A percentile compares a stretch with the other conserved stretches of the same genome.
phyloP scores from a whole-genome alignment of 1,140 invertebrate genomes.

The Polyergus mexicanus region DNA sequence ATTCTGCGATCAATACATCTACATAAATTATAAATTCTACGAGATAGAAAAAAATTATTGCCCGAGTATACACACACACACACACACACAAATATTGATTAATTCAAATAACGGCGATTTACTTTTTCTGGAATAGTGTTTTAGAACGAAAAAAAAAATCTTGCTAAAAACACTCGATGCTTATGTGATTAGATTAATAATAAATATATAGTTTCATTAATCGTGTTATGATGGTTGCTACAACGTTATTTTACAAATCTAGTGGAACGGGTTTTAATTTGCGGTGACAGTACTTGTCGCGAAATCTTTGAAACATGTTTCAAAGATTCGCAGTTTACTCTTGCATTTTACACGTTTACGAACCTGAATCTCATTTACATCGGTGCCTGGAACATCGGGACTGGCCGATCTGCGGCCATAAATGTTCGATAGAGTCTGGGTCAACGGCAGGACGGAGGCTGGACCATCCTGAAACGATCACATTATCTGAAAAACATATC shows the following conservation, averaged over 20 bases:
- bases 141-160: neutral
- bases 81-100: neutral
- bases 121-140: neutral
- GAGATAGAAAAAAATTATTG: neutral
- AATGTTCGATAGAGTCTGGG: slow-evolving; percentile 84
- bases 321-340: slow-evolving; percentile 11
- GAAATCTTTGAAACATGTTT: neutral
- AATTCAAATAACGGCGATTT: neutral
- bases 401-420: slow-evolving; percentile 83
- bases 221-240: neutral
- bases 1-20: neutral
- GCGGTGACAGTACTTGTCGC: neutral
- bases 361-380: slow-evolving; percentile 82
- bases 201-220: neutral
- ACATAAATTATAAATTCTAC: neutral
- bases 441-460: slow-evolving; percentile 80
- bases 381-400: slow-evolving; percentile 79
- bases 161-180: neutral
- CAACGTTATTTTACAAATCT: neutral
- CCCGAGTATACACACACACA: neutral
- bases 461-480: slow-evolving; percentile 82
- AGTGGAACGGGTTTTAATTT: slow-evolving; percentile 8
- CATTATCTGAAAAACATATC: slow-evolving; percentile 65
- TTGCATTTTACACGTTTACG: slow-evolving; percentile 70
- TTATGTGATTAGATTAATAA: neutral